Evolutionary conservation across 2,888 invertebrate species (phyloP), one percentile per base, ranked within the genome.

Genomic region (Acutogordius australiensis): DNA sequence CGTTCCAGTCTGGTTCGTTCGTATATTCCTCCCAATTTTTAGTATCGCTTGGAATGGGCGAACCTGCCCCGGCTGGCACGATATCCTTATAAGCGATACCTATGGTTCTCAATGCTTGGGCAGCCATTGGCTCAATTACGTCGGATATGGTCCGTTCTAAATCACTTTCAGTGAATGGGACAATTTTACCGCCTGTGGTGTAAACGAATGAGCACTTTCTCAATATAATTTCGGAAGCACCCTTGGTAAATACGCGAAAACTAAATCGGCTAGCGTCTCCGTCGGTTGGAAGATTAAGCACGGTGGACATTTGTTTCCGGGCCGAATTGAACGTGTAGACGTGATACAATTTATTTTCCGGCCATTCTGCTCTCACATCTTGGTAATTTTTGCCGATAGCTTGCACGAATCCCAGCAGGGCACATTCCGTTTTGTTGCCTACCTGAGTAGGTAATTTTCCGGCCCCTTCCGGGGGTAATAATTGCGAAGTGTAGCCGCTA

Each of bases 1-100:
- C n/a, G 91, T 73, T 74, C 26, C 86, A 87, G 73, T 90, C 82
- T 13, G 87, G 86, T 18, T 37, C 37, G 68, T 79, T 79, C 70
- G 86, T 85, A 72, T 28, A 27, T 26, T 63, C 45, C 37, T 61
- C 30, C 13, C 18, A 18, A 30, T 62, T 60, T n/a, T n/a, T n/a
- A 30, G 45, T 2, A 57, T 28, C 45, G 4, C 8, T 2, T 18
- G 8, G 8, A 18, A 13, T 18, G 18, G 8, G 8, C 18, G 37
- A 37, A 13, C 8, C 18, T 13, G 37, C 37, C 37, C 26, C 51
- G 27, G 2, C 23, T 2, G 64, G 64, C 28, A 67, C 67, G 64
- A 67, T 70, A 63, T 70, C 69, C 65, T 73, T 74, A 66, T 73
- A 75, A 23, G 74, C 74, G 8, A 75, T 62, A 64, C 73, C 73